phyloP scores from a whole-genome alignment of 2,113 vertebrate species.

The Eurystomus gularis region DNA sequence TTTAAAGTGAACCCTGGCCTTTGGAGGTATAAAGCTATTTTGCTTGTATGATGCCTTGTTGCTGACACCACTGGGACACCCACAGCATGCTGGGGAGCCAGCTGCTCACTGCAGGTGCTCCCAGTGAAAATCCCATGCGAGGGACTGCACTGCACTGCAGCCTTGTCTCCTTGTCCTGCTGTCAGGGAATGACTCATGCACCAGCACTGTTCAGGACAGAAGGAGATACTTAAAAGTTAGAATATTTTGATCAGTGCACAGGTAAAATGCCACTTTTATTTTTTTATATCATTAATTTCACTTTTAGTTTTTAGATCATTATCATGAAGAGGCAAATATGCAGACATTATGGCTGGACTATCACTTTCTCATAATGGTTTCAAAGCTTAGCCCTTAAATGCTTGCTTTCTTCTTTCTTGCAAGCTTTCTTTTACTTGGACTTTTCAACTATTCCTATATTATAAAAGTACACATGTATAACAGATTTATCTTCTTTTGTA shows the following conservation, averaged over 20 bases:
- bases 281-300: background rate
- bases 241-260: background rate
- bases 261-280: background rate
- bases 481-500: background rate
- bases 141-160: rapidly evolving
- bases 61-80: background rate
- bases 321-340: background rate
- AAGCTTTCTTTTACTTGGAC: background rate
- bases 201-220: background rate
- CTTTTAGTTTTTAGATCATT: background rate
- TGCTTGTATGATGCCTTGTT: background rate
- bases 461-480: background rate
- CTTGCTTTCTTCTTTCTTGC: background rate
- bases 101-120: background rate
- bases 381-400: background rate
- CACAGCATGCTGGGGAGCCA: background rate
- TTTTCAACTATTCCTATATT: background rate
- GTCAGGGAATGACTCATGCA: background rate
- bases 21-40: background rate
- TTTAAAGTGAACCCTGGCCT: too few species aligned
- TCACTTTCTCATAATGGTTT: background rate
- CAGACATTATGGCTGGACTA: background rate
- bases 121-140: background rate
- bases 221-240: background rate
- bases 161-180: background rate